Evolutionary conservation across 2,113 vertebrate genomes (phyloP).

Genomic region (Dromaius novaehollandiae): DNA sequence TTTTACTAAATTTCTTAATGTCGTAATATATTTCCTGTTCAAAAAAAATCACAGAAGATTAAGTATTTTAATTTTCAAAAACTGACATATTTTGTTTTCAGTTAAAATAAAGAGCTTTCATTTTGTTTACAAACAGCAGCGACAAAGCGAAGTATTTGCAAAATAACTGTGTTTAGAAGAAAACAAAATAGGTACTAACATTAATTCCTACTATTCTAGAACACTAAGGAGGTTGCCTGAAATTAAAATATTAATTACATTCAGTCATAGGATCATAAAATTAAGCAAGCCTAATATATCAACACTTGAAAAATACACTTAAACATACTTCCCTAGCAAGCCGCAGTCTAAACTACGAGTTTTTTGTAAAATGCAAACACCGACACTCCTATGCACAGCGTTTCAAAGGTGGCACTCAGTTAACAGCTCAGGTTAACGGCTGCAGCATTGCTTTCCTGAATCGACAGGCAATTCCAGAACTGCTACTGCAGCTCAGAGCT

Average conservation of each 20-base stretch:
- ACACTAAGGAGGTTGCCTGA: constrained; percentile 16
- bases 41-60: background rate
- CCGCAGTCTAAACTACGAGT: background rate
- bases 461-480: background rate
- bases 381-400: background rate
- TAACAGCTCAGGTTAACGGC: background rate
- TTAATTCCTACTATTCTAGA: background rate
- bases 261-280: constrained; percentile 48
- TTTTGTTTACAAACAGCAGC: constrained; percentile 1
- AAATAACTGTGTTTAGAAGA: background rate
- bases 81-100: background rate
- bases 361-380: background rate
- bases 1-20: background rate
- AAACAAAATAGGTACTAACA: background rate
- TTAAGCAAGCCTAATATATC: constrained; percentile 24
- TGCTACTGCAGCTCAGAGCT: background rate
- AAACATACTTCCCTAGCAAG: constrained; percentile 20
- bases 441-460: background rate
- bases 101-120: constrained; percentile 3
- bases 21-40: background rate
- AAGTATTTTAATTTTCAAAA: background rate
- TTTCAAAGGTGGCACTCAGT: background rate
- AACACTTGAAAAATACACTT: constrained; percentile 60
- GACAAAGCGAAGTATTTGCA: background rate
- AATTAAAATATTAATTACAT: constrained; percentile 54